Evolutionary conservation across 92 coral and sea anemone genomes (phyloP).

Genomic region (Diadumene lineata): DNA sequence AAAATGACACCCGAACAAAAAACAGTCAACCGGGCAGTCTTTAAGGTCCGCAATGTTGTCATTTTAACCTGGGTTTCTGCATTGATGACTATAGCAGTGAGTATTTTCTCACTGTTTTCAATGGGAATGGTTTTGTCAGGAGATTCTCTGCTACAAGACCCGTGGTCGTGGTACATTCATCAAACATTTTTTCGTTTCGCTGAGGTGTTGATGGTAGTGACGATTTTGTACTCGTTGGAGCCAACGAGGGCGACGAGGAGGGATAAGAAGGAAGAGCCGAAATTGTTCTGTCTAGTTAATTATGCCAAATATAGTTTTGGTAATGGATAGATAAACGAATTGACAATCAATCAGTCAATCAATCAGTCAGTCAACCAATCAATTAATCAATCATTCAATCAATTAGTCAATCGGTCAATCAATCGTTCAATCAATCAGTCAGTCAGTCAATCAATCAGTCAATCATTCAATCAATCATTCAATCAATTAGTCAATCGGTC

Average conservation of each 20-base stretch:
- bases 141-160: constrained; percentile 16
- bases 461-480: no score
- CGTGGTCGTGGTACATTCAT: constrained; percentile 53
- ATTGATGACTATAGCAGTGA: constrained; percentile 24
- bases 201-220: constrained; percentile 38
- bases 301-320: background rate
- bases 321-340: no score
- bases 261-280: no score
- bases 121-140: constrained; percentile 20
- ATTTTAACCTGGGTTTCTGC: constrained; percentile 38
- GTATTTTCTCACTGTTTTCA: constrained; percentile 41
- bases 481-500: no score
- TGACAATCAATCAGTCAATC: no score
- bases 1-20: background rate
- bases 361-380: no score
- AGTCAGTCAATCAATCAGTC: no score
- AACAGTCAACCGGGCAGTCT: background rate
- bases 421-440: no score
- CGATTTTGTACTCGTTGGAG: constrained; percentile 39
- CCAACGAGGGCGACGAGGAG: no score
- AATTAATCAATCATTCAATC: no score
- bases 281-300: background rate
- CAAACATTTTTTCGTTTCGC: constrained; percentile 54
- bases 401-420: no score
- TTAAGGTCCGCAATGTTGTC: constrained; percentile 40